Percentiles rank a stretch among this genome's conserved stretches.
phyloP scores from a whole-genome alignment of 2,797 vertebrate genomes.

The Halcyon chelicuti region DNA sequence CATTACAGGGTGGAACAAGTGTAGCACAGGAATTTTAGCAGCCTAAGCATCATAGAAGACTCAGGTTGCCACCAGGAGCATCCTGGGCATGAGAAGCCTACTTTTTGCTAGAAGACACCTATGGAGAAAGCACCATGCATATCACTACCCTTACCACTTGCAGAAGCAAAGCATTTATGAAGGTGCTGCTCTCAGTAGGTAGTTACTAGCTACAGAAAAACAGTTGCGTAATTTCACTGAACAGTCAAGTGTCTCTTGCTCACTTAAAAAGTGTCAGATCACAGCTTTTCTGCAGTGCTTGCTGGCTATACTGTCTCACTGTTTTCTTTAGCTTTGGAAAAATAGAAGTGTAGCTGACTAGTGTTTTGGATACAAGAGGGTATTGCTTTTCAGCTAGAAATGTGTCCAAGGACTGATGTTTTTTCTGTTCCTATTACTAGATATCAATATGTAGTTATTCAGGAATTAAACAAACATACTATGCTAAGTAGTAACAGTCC shows the following conservation, averaged over 20 bases:
- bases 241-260: not conserved
- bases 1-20: not conserved
- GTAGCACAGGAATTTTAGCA: not conserved
- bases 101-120: not conserved
- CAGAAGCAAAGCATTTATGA: not conserved
- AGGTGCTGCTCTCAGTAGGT: not conserved
- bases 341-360: not conserved
- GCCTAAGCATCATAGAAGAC: not conserved
- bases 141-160: not conserved
- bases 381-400: not conserved
- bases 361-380: not conserved
- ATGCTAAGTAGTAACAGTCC: not conserved
- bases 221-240: accelerated
- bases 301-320: not conserved
- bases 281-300: not conserved
- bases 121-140: not conserved
- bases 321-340: not conserved
- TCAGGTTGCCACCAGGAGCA: not conserved
- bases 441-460: not conserved
- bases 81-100: not conserved
- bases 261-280: not conserved
- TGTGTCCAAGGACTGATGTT: not conserved
- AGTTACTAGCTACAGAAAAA: not conserved
- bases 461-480: not conserved
- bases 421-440: not conserved